Conservation (phyloP, 2,113 vertebrate species). For the Erythrocercus mccallii region DNA sequence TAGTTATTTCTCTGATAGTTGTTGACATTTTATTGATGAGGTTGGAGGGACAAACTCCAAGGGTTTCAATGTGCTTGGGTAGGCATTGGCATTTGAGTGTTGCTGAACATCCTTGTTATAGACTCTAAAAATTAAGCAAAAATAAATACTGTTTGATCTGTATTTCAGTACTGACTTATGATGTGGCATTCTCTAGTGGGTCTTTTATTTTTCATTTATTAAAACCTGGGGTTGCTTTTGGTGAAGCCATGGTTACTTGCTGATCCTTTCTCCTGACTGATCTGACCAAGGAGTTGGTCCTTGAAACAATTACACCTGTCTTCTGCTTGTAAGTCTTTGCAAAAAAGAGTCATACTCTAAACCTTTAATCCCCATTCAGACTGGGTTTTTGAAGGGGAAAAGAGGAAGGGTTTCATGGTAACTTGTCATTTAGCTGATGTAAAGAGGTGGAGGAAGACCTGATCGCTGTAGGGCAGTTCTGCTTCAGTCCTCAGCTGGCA, state of each 20-base stretch:
- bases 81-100: background rate
- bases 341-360: background rate
- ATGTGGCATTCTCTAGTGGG: background rate
- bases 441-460: background rate
- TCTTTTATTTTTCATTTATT: background rate
- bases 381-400: background rate
- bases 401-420: background rate
- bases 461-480: background rate
- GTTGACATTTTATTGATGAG: background rate
- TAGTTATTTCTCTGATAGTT: constrained; percentile 6
- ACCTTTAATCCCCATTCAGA: background rate
- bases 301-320: background rate
- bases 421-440: background rate
- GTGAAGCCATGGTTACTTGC: background rate
- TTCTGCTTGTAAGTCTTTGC: background rate
- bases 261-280: background rate
- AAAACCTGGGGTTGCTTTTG: background rate
- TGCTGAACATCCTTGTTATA: constrained; percentile 22
- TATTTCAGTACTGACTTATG: background rate
- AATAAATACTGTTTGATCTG: constrained; percentile 50
- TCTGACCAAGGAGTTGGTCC: background rate
- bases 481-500: background rate
- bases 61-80: background rate
- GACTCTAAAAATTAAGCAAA: constrained; percentile 22
- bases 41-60: background rate